These are phyloP conservation scores for Agelastica alni DNA, from an alignment of 2,888 invertebrate genomes.

Conservation along the genomic window DNA sequence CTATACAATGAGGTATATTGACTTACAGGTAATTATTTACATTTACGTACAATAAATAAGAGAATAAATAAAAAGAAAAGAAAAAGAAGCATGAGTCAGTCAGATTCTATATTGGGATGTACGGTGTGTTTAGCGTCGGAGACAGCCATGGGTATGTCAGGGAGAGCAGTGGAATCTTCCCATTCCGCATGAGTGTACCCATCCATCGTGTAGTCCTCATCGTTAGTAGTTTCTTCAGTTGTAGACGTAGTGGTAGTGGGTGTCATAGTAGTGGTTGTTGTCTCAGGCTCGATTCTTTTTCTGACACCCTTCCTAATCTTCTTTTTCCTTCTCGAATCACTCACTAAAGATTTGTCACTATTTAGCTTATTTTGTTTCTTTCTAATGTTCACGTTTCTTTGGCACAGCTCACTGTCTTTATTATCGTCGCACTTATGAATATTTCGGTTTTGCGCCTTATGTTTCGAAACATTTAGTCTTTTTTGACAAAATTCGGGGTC, in stretches of 20 bases:
- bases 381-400: constrained; percentile 53
- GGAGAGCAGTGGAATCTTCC: constrained; percentile 52
- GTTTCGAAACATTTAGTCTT: constrained; percentile 49
- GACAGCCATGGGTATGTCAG: constrained; percentile 45
- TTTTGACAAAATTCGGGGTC: constrained; percentile 42
- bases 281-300: constrained; percentile 56
- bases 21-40: constrained; percentile 53
- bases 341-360: constrained; percentile 44
- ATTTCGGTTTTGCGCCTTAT: constrained; percentile 56
- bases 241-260: constrained; percentile 57
- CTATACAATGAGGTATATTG: constrained; percentile 49
- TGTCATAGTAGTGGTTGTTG: constrained; percentile 55
- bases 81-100: constrained; percentile 48
- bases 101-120: constrained; percentile 45
- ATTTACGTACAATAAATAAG: constrained; percentile 57
- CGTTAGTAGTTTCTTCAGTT: constrained; percentile 58
- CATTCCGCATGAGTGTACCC: constrained; percentile 54
- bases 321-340: constrained; percentile 55
- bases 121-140: constrained; percentile 38
- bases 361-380: constrained; percentile 45
- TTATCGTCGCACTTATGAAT: constrained; percentile 44
- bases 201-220: constrained; percentile 55
- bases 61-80: constrained; percentile 53
- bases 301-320: constrained; percentile 55
- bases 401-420: constrained; percentile 53